phyloP scores from a whole-genome alignment of 2,113 vertebrate species.

The Taurulus bubalis region DNA sequence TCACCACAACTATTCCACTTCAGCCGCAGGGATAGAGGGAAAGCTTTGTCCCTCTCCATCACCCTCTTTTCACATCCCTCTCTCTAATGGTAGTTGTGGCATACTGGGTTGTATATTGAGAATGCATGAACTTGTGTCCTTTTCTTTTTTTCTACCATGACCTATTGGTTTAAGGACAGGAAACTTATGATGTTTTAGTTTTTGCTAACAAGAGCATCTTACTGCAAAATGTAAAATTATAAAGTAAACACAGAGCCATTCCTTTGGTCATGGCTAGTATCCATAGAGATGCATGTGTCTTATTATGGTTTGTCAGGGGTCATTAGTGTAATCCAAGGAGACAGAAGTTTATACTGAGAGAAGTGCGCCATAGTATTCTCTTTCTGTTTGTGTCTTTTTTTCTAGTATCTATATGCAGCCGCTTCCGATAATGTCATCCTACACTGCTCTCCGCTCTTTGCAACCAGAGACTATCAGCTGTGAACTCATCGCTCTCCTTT shows the following conservation, averaged over 20 bases:
- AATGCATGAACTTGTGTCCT: conserved; percentile 34
- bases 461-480: conserved; percentile 80
- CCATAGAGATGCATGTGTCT: conserved; percentile 60
- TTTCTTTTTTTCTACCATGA: conserved; percentile 19
- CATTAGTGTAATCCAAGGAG: conserved; percentile 77
- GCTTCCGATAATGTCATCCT: conserved; percentile 82
- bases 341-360: conserved; percentile 71
- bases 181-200: conserved; percentile 45
- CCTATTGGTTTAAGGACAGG: conserved; percentile 49
- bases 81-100: conserved; percentile 52
- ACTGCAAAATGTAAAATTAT: conserved; percentile 29
- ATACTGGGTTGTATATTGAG: conserved; percentile 32
- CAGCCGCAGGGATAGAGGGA: conserved; percentile 63
- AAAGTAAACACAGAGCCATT: conserved; percentile 52
- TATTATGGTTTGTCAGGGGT: conserved; percentile 77
- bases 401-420: conserved; percentile 70
- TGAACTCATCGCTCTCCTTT: conserved; percentile 73
- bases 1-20: conserved; percentile 79
- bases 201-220: conserved; percentile 44
- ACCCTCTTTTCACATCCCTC: conserved; percentile 54
- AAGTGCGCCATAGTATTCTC: conserved; percentile 75
- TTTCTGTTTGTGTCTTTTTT: conserved; percentile 70
- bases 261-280: conserved; percentile 59
- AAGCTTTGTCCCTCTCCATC: conserved; percentile 69
- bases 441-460: conserved; percentile 73